Conservation (phyloP, 2,797 vertebrate species). For the Agapornis canus region DNA sequence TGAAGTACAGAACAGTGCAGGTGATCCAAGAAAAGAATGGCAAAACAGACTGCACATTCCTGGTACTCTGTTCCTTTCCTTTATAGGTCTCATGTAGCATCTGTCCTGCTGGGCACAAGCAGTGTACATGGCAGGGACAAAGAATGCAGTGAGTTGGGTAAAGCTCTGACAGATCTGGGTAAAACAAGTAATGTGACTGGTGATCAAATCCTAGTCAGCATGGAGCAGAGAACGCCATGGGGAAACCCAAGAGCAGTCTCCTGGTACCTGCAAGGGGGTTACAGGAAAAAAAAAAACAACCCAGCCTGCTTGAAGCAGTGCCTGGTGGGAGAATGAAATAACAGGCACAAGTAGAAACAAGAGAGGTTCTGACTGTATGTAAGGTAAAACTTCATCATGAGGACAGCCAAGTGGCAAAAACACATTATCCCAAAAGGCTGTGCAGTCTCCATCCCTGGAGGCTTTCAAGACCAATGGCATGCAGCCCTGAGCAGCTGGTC, state of each 20-base stretch:
- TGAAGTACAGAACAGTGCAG: background rate
- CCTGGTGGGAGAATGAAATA: background rate
- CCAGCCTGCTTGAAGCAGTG: background rate
- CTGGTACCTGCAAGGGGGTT: background rate
- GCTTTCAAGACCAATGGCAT: background rate
- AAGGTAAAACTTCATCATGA: background rate
- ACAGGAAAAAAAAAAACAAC: background rate
- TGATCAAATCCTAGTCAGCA: background rate
- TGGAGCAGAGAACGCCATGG: background rate
- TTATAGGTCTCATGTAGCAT: background rate
- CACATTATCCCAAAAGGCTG: rapidly evolving
- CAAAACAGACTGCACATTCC: background rate
- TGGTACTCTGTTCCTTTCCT: background rate
- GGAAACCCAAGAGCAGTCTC: background rate
- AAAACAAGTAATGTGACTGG: rapidly evolving
- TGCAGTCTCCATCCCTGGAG: background rate
- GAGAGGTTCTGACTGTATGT: background rate
- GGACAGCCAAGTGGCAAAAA: background rate
- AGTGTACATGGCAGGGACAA: background rate
- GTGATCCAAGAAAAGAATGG: background rate
- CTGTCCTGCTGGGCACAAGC: background rate
- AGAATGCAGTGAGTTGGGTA: rapidly evolving
- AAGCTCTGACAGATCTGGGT: background rate
- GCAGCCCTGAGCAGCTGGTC: background rate
- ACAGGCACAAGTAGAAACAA: background rate